phyloP scores from a whole-genome alignment of 2,888 invertebrate genomes.

The Zygogramma bicolorata region DNA sequence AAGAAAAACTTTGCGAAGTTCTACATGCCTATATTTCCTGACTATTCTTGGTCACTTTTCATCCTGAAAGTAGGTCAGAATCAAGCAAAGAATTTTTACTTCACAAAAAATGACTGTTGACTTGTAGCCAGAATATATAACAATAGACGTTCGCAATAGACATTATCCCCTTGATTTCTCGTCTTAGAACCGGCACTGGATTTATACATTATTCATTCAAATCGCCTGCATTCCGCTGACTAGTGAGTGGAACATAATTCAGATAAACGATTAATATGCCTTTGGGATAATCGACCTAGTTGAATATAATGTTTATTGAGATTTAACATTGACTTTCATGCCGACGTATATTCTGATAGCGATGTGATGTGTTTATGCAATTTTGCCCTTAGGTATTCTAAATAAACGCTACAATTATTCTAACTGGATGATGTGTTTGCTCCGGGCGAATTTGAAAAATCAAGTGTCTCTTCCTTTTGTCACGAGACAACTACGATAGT shows the following conservation, averaged over 20 bases:
- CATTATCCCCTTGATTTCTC: not conserved
- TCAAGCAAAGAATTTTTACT: too few species aligned
- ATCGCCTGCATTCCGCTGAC: not conserved
- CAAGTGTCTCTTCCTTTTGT: too few species aligned
- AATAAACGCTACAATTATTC: not conserved
- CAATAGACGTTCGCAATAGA: not conserved
- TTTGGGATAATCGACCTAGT: not conserved
- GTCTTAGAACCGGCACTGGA: not conserved
- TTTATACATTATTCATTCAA: slow-evolving; percentile 1
- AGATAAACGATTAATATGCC: slow-evolving; percentile 10
- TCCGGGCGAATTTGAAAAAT: too few species aligned
- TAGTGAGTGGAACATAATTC: slow-evolving; percentile 5
- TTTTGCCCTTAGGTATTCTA: not conserved
- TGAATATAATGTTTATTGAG: slow-evolving; percentile 1
- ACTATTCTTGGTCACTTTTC: too few species aligned
- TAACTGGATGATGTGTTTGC: too few species aligned
- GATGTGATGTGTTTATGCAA: not conserved
- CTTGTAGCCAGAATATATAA: too few species aligned
- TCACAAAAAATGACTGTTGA: too few species aligned
- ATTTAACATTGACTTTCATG: slow-evolving; percentile 27
- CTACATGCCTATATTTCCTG: too few species aligned
- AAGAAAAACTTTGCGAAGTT: too few species aligned
- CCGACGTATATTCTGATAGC: not conserved
- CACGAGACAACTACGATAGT: too few species aligned
- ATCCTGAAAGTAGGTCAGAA: too few species aligned